Conservation (phyloP, 1,140 invertebrate species). For the Drosophila ercepeae region DNA sequence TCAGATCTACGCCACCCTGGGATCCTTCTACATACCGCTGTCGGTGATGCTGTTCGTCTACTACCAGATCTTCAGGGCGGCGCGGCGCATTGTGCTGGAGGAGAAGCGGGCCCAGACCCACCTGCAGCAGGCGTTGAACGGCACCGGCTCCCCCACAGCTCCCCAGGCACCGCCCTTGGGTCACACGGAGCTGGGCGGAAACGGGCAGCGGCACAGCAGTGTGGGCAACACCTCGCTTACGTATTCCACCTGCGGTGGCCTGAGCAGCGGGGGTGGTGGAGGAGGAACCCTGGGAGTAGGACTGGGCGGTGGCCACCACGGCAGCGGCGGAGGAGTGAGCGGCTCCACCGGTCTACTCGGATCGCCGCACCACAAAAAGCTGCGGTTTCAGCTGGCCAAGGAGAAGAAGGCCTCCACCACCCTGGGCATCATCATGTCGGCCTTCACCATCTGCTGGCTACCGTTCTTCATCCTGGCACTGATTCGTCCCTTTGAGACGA, state of each 20-base stretch:
- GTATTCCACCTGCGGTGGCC: conserved; percentile 71
- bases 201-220: conserved; percentile 69
- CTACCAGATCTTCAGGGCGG: conserved; percentile 95
- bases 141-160: conserved; percentile 84
- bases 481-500: conserved; percentile 90
- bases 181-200: conserved; percentile 74
- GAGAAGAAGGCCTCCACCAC: conserved; percentile 98
- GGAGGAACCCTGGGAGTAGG: conserved; percentile 30
- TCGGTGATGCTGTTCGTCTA: conserved; percentile 96
- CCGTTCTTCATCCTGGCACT: conserved; percentile 98
- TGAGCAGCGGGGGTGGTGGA: conserved; percentile 51
- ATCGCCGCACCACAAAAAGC: conserved; percentile 88
- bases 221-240: conserved; percentile 73
- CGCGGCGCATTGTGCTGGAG: conserved; percentile 92
- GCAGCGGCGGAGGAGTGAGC: conserved; percentile 71
- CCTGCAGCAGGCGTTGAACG: conserved; percentile 90
- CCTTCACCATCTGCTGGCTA: conserved; percentile 98
- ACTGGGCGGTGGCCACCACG: conserved; percentile 49
- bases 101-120: conserved; percentile 94
- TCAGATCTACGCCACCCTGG: conserved; percentile 95
- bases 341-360: conserved; percentile 81
- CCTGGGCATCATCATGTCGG: conserved; percentile 98
- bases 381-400: conserved; percentile 92
- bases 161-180: conserved; percentile 53
- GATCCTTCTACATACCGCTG: conserved; percentile 95